phyloP scores from a whole-genome alignment of 2,888 invertebrate genomes.

The Sycophila texana region DNA sequence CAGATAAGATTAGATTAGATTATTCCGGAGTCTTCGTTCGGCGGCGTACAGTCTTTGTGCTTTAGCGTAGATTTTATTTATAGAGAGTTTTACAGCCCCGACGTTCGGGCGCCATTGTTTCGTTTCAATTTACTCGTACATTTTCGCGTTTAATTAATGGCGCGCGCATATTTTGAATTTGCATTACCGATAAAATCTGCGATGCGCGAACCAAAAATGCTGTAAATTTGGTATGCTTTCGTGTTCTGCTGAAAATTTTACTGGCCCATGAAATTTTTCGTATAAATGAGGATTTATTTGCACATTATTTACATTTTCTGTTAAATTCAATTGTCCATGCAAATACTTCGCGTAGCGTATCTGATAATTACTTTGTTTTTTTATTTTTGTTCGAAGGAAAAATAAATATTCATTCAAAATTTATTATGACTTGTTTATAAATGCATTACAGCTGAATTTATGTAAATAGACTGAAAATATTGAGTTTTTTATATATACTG shows the following conservation, averaged over 20 bases:
- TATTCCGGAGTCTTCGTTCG: background rate
- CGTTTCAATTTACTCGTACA: background rate
- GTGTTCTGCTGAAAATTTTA: conserved; percentile 1
- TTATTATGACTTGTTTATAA: no score
- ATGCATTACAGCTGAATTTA: no score
- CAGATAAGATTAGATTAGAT: conserved; percentile 41
- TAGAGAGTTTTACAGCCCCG: background rate
- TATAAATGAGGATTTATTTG: conserved; percentile 2
- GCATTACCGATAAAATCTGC: conserved; percentile 36
- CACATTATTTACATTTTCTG: background rate
- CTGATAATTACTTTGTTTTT: no score
- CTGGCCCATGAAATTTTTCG: conserved; percentile 20
- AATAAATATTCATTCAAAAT: no score
- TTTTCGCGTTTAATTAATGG: conserved; percentile 23
- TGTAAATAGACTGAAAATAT: no score
- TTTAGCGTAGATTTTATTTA: background rate
- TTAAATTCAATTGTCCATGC: no score
- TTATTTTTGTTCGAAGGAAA: no score
- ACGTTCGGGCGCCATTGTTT: background rate
- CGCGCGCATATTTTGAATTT: conserved; percentile 12
- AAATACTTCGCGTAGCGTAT: no score
- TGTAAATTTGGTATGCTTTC: conserved; percentile 20
- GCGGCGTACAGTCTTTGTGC: background rate
- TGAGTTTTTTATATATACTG: no score
- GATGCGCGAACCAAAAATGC: conserved; percentile 19